phyloP scores from a whole-genome alignment of 2,113 vertebrate genomes.

The Agapornis roseicollis region DNA sequence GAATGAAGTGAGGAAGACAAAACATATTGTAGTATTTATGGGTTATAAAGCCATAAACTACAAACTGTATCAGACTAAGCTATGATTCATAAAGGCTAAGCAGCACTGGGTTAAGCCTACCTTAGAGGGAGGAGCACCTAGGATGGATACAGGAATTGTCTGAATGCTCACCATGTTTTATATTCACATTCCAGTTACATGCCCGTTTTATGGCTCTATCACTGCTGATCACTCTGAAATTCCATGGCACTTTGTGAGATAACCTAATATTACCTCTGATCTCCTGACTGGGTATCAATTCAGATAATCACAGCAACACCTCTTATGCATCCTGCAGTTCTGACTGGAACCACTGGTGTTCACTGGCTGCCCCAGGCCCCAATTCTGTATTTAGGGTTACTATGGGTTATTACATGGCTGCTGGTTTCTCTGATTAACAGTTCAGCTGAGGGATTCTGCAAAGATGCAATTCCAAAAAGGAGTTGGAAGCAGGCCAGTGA shows the following conservation, averaged over 20 bases:
- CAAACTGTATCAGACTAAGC: neutral
- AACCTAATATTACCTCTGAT: neutral
- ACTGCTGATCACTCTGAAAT: neutral
- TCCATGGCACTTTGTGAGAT: neutral
- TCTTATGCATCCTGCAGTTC: neutral
- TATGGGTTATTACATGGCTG: neutral
- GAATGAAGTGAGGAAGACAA: neutral
- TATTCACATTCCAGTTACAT: neutral
- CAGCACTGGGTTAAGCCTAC: neutral
- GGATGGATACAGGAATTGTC: neutral
- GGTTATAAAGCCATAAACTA: neutral
- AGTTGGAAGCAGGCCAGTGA: neutral
- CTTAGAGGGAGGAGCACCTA: neutral
- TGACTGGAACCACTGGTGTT: neutral
- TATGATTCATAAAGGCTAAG: neutral
- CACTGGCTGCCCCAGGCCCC: neutral
- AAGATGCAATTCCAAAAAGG: neutral
- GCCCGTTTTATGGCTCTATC: neutral
- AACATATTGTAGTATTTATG: neutral
- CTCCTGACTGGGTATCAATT: neutral
- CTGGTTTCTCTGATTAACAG: neutral
- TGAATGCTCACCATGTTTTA: neutral
- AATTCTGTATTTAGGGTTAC: neutral
- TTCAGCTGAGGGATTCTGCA: conserved; percentile 1
- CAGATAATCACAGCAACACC: neutral